Evolutionary conservation across 2,797 vertebrate species (phyloP), one percentile per base, ranked within the genome.

Genomic region (Hylomyscus alleni): DNA sequence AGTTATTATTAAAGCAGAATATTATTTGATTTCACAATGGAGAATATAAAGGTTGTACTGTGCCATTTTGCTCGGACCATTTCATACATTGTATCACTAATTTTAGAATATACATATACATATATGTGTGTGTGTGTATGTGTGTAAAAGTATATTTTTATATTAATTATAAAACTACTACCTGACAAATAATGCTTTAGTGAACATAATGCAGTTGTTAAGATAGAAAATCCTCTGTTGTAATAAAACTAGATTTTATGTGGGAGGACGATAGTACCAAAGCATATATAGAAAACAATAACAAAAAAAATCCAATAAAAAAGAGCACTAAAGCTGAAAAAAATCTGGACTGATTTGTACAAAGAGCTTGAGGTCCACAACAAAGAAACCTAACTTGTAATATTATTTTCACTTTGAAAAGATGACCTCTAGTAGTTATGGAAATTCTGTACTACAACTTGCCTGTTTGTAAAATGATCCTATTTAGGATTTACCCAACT

Each of bases 161-260:
- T 52, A 83, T 54, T 75, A 65, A 65, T 62, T 82, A 20, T 52
- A 17, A 91, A 92, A 9, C 24, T 77, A 56, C 24, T 47, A 80
- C 60, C 2, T 54, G 54, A 67, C 8, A 86, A 91, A 62, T 17
- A 89, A 58, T 62, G 34, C 83, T 94, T 56, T 75, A 85, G 37
- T 93, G 26, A 91, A 78, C 17, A n/a, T 10, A 90, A 15, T 31
- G 3, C 0, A 56, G 4, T 93, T 50, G 29, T 87, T 75, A 29
- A 82, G 56, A 81, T 78, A 54, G 81, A 44, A 56, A 83, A 62
- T 20, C 50, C 31, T 95, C 44, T 90, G 31, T 73, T 81, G 24
- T 84, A 95, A 87, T 80, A 40, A 81, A 97, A 31, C 12, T 90
- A 81, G 67, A 31, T 88, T 93, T 90, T 75, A 62, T 2, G 40